Base-by-base conservation (phyloP, 2,888 invertebrate species). In the Ormyrus pomaceus region DNA sequence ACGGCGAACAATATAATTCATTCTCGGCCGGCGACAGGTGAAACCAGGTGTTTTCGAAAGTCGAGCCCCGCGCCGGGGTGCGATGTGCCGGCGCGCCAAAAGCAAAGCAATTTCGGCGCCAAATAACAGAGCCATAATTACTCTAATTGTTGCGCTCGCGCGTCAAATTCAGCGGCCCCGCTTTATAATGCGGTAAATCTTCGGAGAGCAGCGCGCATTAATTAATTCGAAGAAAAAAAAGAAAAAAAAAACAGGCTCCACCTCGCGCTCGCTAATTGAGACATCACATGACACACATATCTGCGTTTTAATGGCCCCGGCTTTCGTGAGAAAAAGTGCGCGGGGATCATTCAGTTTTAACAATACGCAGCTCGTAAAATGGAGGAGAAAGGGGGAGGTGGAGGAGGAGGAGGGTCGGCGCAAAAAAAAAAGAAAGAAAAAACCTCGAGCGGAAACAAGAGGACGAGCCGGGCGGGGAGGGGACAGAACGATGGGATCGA, bases 401-500 rank as follows among this genome's bases (percentile, higher is more conserved):
- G 11, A 8, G 11, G 55, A 9, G n/a, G 51, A 61, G 59, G 13
- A 55, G 51, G 51, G 50, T 11, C 45, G 46, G 53, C 53, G 34
- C 45, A 71, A 50, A 71, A 34, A 34, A 34, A 34, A 34, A 4
- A 34, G 34, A 4, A 4, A 34, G 34, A 34, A 34, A 34, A 34
- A 71, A 71, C 48, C 19, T 7, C 48, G 9, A 72, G 53, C 51
- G 55, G 64, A 73, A 64, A 55, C 46, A 64, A 45, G 62, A 46
- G 48, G n/a, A 55, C 0, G 56, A 50, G 34, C 34, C 34, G 10
- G 53, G 11, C 6, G 13, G 51, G 55, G 5, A 66, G 50, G 34
- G 10, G 71, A n/a, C 46, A 72, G 61, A 68, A 53, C 9, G 64
- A 56, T 46, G 50, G 59, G 79, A 79, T 70, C 80, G 62, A 76